phyloP scores from a whole-genome alignment of 2,888 invertebrate genomes.

The Oegoconia quadripuncta region DNA sequence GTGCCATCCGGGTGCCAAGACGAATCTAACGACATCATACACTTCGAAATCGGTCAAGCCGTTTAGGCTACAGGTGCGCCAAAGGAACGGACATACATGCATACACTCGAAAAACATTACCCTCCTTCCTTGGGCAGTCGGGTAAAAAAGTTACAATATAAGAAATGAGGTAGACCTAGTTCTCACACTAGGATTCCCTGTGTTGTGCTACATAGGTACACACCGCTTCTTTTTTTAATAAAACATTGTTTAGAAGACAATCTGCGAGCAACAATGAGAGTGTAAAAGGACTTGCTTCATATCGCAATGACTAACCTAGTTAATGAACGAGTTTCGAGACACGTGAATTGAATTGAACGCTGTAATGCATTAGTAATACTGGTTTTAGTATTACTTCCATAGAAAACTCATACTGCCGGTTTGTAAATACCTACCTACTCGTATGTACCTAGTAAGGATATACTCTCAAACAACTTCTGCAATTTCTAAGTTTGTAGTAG shows the following conservation, averaged over 20 bases:
- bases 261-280: conserved; percentile 7
- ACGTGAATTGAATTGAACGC: conserved; percentile 5
- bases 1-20: no score
- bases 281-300: conserved; percentile 10
- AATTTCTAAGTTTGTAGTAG: conserved; percentile 4
- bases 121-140: no score
- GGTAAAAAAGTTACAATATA: no score
- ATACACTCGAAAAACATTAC: no score
- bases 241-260: conserved; percentile 16
- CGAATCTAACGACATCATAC: no score
- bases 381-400: not conserved
- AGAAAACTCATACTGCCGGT: conserved; percentile 2
- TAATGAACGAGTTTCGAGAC: conserved; percentile 11
- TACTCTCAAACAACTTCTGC: not conserved
- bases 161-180: no score
- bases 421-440: not conserved
- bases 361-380: not conserved
- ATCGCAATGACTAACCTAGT: conserved; percentile 12
- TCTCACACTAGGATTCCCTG: no score
- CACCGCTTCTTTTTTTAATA: conserved; percentile 35
- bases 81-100: no score
- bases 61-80: no score
- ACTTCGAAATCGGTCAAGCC: no score
- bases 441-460: not conserved
- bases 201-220: no score